Conservation (phyloP, 2,888 invertebrate species). For the Chalcis sispes region DNA sequence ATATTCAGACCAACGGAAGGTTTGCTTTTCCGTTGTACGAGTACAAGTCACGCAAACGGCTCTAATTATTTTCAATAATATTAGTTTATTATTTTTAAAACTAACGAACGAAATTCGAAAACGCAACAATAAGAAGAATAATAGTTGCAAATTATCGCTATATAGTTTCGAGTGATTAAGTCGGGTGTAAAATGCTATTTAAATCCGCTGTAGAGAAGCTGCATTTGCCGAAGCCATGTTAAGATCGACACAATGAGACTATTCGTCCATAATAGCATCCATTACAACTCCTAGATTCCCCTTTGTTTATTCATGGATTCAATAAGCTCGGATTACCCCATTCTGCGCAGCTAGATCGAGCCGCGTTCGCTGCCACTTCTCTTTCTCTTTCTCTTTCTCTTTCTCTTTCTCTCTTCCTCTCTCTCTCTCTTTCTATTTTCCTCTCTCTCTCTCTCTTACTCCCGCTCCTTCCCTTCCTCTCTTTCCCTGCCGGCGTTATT, state of each 20-base stretch:
- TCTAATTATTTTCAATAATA: too few species aligned
- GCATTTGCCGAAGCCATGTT: not conserved
- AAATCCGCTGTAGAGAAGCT: not conserved
- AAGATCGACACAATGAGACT: slow-evolving; percentile 24
- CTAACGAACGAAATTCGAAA: not conserved
- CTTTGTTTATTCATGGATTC: slow-evolving; percentile 52
- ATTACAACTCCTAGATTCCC: slow-evolving; percentile 17
- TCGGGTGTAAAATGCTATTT: not conserved
- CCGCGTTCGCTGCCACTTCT: too few species aligned
- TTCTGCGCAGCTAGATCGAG: not conserved
- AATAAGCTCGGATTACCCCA: slow-evolving; percentile 40
- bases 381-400: too few species aligned
- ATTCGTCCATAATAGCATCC: slow-evolving; percentile 26
- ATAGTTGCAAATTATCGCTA: not conserved
- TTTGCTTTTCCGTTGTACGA: too few species aligned
- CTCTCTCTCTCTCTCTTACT: too few species aligned
- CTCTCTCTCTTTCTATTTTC: too few species aligned
- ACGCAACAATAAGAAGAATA: not conserved
- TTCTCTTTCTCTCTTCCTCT: too few species aligned
- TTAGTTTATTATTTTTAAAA: too few species aligned
- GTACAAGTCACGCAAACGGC: too few species aligned
- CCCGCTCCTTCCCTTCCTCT: too few species aligned
- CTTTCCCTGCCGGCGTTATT: not conserved
- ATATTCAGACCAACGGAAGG: too few species aligned
- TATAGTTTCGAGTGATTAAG: not conserved